These are phyloP conservation scores for Aphelenchoides avenae DNA, from an alignment of 1,140 invertebrate genomes.

Conservation along the genomic window DNA sequence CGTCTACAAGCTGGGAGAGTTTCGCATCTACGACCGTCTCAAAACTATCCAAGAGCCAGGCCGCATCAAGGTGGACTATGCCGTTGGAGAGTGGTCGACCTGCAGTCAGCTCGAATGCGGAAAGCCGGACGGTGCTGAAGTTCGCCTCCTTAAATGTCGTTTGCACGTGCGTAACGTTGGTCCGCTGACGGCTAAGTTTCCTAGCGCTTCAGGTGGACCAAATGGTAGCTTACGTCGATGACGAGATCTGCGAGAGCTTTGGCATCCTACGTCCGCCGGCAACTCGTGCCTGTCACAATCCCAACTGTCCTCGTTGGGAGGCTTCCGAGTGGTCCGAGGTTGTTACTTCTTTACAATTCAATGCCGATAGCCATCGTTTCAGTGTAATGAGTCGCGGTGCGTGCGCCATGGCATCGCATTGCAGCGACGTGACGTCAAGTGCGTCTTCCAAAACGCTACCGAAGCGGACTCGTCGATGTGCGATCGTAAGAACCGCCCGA, in stretches of 20 bases:
- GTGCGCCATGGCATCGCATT: slow-evolving; percentile 27
- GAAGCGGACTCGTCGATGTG: slow-evolving; percentile 40
- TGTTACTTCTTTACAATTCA: slow-evolving; percentile 7
- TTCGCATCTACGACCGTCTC: slow-evolving; percentile 25
- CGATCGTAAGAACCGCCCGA: slow-evolving; percentile 47
- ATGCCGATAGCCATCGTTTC: slow-evolving; percentile 13
- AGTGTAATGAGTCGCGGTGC: slow-evolving; percentile 42
- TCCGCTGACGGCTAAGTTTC: background rate
- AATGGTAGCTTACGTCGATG: slow-evolving; percentile 39
- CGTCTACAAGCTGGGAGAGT: slow-evolving; percentile 32
- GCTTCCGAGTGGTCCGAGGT: slow-evolving; percentile 42
- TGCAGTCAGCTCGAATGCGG: slow-evolving; percentile 45
- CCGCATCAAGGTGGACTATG: slow-evolving; percentile 41
- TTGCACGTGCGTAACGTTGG: slow-evolving; percentile 37
- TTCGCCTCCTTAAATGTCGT: slow-evolving; percentile 37
- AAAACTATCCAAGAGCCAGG: slow-evolving; percentile 26
- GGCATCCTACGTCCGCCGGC: slow-evolving; percentile 40
- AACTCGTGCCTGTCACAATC: slow-evolving; percentile 37
- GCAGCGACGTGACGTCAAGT: slow-evolving; percentile 41
- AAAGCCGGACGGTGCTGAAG: slow-evolving; percentile 42
- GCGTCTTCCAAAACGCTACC: slow-evolving; percentile 50
- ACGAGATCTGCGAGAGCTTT: slow-evolving; percentile 51
- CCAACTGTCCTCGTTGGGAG: slow-evolving; percentile 51
- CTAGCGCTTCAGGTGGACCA: slow-evolving; percentile 17
- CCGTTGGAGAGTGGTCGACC: slow-evolving; percentile 45